phyloP scores from a whole-genome alignment of 1,140 invertebrate species.

The Solen grandis region DNA sequence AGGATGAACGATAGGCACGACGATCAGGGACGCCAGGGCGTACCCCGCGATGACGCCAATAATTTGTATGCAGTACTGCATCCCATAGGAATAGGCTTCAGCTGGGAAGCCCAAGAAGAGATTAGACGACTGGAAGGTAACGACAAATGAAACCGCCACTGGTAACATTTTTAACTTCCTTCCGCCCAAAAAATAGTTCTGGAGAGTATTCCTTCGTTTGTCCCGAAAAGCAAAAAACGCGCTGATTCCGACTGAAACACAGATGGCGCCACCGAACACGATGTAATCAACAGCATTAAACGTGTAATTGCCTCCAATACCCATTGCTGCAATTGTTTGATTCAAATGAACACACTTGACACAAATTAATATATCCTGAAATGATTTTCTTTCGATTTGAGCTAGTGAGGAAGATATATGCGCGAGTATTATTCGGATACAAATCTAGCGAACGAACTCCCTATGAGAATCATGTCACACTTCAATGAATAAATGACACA shows the following conservation, averaged over 20 bases:
- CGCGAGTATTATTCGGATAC: no score
- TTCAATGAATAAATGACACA: no score
- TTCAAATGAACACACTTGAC: no score
- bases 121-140: constrained; percentile 59
- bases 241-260: constrained; percentile 85
- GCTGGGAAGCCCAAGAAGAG: constrained; percentile 58
- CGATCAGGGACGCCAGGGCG: constrained; percentile 29
- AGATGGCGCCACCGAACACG: constrained; percentile 49
- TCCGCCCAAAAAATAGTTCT: constrained; percentile 89
- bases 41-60: constrained; percentile 41
- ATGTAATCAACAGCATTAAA: constrained; percentile 59
- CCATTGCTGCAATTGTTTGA: no score
- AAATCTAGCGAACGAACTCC: no score
- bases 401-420: no score
- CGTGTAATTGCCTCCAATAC: no score
- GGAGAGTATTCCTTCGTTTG: constrained; percentile 87
- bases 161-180: constrained; percentile 46
- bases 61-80: constrained; percentile 19
- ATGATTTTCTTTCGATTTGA: no score
- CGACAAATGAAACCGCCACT: constrained; percentile 55
- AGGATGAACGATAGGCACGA: constrained; percentile 56
- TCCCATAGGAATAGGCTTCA: constrained; percentile 52
- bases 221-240: constrained; percentile 90
- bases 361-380: no score
- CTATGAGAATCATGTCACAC: no score